These are phyloP conservation scores for Laticauda colubrina DNA, from an alignment of 2,113 vertebrate genomes.

Conservation along the genomic window DNA sequence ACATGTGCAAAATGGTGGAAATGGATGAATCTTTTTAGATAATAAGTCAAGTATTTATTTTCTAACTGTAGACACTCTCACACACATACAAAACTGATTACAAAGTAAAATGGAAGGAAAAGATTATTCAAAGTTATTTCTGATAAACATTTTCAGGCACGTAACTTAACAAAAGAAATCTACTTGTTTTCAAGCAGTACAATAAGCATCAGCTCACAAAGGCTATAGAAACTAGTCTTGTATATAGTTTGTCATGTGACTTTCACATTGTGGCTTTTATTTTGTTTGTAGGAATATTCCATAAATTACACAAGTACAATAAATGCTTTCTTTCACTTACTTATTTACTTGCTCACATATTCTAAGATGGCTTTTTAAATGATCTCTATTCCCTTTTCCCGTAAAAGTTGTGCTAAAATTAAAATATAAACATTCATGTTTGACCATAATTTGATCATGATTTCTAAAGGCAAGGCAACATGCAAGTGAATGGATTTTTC, in stretches of 20 bases:
- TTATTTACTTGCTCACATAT: slow-evolving; percentile 73
- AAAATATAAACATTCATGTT: slow-evolving; percentile 74
- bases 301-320: slow-evolving; percentile 72
- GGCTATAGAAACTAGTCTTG: neutral
- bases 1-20: neutral
- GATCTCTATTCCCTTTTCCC: slow-evolving; percentile 73
- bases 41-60: neutral
- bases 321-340: slow-evolving; percentile 70
- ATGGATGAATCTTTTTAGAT: neutral
- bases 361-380: slow-evolving; percentile 72
- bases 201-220: slow-evolving; percentile 52
- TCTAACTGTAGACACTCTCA: neutral
- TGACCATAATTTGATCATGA: slow-evolving; percentile 53
- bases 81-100: neutral
- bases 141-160: slow-evolving; percentile 67
- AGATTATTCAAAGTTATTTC: slow-evolving; percentile 68
- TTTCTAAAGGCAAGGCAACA: slow-evolving; percentile 72
- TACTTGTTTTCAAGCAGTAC: slow-evolving; percentile 70
- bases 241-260: neutral
- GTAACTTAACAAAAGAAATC: slow-evolving; percentile 66
- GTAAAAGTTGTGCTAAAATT: slow-evolving; percentile 77
- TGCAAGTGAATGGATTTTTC: slow-evolving; percentile 66
- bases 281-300: neutral
- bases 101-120: slow-evolving; percentile 50
- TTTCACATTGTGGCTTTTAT: neutral